Evolutionary conservation across 92 coral and sea anemone species (phyloP), one percentile per base, ranked within the genome.

Genomic region (Palythoa caribaeorum): DNA sequence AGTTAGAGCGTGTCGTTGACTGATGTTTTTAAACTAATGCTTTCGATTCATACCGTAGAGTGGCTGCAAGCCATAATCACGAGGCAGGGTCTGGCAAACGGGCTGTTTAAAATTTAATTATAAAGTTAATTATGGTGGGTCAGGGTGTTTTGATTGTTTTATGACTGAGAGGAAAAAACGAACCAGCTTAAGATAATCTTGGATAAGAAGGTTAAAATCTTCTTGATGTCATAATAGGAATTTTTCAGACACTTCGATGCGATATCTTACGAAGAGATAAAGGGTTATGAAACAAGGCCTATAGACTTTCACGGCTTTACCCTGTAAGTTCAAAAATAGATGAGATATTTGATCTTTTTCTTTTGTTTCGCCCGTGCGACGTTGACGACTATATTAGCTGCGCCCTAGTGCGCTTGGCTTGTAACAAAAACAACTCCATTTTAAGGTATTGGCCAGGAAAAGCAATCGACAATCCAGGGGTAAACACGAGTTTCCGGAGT

Each of bases 401-500:
- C 76, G 52, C 86, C 86, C 86, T 28, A 62, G 47, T 66, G 86
- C 76, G 73, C 48, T 65, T 68, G 36, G 76, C 59, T 16, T 52
- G 75, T 81, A 40, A 40, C 9, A 47, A 65, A 66, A 81, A 81
- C 86, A 66, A 12, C 21, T 66, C 35, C 75, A 81, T 47, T 68
- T 81, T 81, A 59, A 65, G 63, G 52, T 65, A 80, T 80, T 63
- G 85, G 28, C 12, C 85, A 63, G 59, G 40, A 68, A 80, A 79
- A 81, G 21, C 86, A 65, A 80, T 81, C 75, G 2, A 14, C 21
- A 17, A 19, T 81, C 71, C 74, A 50, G 40, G 44, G 55, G 40
- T 51, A 65, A 81, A 68, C 86, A 81, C 76, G 76, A 81, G 76
- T 81, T 81, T 81, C 86, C 86, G 86, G 86, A 11, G 54, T 17